Percentiles rank a stretch among this genome's conserved stretches.
Evolutionary conservation across 2,113 vertebrate species (phyloP).

Genomic region (Malurus alboscapulatus): DNA sequence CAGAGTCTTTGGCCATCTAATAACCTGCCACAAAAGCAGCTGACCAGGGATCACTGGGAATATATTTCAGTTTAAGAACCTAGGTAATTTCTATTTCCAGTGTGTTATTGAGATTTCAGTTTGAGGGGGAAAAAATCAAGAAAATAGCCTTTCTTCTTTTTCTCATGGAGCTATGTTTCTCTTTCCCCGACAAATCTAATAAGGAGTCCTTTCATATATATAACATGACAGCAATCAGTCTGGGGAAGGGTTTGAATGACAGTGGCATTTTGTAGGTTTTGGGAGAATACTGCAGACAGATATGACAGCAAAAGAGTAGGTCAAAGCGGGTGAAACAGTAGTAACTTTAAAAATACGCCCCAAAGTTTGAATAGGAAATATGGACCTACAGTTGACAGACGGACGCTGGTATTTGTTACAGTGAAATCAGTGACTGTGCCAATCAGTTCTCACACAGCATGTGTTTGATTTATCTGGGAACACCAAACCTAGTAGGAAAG

Average conservation of each 20-base stretch:
- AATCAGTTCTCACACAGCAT: neutral
- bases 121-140: neutral
- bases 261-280: neutral
- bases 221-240: neutral
- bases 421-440: neutral
- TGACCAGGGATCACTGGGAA: slow-evolving; percentile 12
- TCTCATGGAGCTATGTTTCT: neutral
- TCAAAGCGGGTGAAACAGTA: neutral
- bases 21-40: slow-evolving; percentile 8
- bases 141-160: neutral
- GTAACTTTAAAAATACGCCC: neutral
- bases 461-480: neutral
- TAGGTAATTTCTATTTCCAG: neutral
- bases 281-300: neutral
- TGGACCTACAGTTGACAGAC: neutral
- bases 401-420: neutral
- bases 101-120: neutral
- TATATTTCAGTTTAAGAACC: neutral
- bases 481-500: neutral
- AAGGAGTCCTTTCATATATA: neutral
- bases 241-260: neutral
- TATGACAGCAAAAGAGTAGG: neutral
- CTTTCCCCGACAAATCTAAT: neutral
- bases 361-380: neutral
- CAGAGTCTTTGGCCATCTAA: neutral